Evolutionary conservation across 2,888 invertebrate species (phyloP).

Genomic region (Oeneis ivallda): DNA sequence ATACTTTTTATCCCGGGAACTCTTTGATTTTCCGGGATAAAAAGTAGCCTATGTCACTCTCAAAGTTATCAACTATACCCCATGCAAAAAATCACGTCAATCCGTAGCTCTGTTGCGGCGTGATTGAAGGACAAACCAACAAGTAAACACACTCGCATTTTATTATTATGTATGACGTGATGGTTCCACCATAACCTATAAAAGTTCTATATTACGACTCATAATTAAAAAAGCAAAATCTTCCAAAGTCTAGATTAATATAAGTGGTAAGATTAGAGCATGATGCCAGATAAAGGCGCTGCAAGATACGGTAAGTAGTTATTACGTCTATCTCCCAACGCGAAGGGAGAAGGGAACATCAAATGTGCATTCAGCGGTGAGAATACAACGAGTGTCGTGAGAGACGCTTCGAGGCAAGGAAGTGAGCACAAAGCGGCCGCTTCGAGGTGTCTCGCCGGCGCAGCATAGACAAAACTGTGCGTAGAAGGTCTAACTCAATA

Average conservation of each 20-base stretch:
- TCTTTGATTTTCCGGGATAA: no score
- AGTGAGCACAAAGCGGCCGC: constrained; percentile 61
- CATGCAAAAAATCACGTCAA: no score
- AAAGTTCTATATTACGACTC: neutral
- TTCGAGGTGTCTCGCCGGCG: constrained; percentile 53
- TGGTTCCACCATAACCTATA: no score
- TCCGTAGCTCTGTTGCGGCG: no score
- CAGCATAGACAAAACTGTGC: constrained; percentile 34
- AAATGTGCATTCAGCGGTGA: constrained; percentile 60
- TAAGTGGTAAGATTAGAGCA: neutral
- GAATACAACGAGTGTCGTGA: constrained; percentile 50
- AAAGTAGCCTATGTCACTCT: no score
- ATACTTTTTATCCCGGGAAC: no score
- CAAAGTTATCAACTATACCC: no score
- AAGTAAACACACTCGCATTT: no score
- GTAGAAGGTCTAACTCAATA: constrained; percentile 27
- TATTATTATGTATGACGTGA: no score
- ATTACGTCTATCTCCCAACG: constrained; percentile 36
- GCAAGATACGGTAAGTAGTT: constrained; percentile 34
- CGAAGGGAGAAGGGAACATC: constrained; percentile 45
- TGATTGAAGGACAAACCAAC: no score
- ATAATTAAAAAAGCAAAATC: neutral
- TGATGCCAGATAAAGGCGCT: constrained; percentile 26
- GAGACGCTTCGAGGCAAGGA: constrained; percentile 54
- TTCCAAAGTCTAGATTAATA: neutral